A percentile compares a stretch with the other conserved stretches of the same genome.
phyloP scores from a whole-genome alignment of 2,888 invertebrate species.

The Drosophila nr. perissopoda region DNA sequence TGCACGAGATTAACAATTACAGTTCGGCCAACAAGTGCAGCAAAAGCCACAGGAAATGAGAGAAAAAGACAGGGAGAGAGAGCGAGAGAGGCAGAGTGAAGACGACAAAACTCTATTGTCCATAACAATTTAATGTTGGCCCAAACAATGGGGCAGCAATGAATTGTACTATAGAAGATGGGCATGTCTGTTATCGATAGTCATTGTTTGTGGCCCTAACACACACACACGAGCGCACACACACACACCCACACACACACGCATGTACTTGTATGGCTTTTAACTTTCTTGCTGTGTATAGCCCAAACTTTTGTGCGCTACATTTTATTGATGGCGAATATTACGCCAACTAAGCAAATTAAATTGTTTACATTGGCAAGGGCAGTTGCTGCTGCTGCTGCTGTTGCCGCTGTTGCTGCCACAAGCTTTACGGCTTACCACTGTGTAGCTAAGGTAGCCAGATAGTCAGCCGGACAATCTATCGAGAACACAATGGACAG shows the following conservation, averaged over 20 bases:
- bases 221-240: background rate
- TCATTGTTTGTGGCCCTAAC: slow-evolving; percentile 63
- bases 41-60: background rate
- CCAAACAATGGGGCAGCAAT: slow-evolving; percentile 21
- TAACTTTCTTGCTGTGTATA: slow-evolving; percentile 13
- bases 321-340: slow-evolving; percentile 76
- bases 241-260: slow-evolving; percentile 2
- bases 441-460: slow-evolving; percentile 50
- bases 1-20: slow-evolving; percentile 74
- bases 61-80: background rate
- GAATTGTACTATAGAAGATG: slow-evolving; percentile 37
- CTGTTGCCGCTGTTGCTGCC: slow-evolving; percentile 13
- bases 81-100: background rate
- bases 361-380: slow-evolving; percentile 74
- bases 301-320: slow-evolving; percentile 30
- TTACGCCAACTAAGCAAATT: slow-evolving; percentile 81
- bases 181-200: slow-evolving; percentile 60
- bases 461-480: slow-evolving; percentile 7
- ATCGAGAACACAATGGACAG: slow-evolving; percentile 60
- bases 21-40: slow-evolving; percentile 56
- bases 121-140: slow-evolving; percentile 63
- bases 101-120: slow-evolving; percentile 31
- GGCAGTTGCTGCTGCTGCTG: slow-evolving; percentile 19
- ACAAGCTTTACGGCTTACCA: slow-evolving; percentile 26
- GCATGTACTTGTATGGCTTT: slow-evolving; percentile 2